These are phyloP conservation scores for Drosophila busckii DNA, from an alignment of 1,140 invertebrate genomes.

Conservation along the genomic window DNA sequence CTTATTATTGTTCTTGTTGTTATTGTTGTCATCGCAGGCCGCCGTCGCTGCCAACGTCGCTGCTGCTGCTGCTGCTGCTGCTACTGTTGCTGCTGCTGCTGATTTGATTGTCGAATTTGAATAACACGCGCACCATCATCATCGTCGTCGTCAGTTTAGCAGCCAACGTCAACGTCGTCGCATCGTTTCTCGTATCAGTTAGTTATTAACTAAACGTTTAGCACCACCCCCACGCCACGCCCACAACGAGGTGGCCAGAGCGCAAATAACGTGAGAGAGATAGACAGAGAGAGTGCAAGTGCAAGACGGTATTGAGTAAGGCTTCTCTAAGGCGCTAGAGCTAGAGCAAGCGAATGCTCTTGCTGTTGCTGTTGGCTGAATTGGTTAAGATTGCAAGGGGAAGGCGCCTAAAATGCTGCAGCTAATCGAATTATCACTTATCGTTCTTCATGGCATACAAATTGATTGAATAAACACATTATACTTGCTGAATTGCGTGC, in stretches of 20 bases:
- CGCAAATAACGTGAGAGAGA: conserved; percentile 13
- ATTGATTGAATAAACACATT: no score
- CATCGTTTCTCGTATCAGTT: conserved; percentile 56
- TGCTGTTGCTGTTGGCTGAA: no score
- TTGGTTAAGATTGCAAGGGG: no score
- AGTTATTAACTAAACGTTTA: conserved; percentile 68
- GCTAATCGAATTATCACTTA: no score
- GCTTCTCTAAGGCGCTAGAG: no score
- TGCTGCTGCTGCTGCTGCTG: conserved; percentile 15
- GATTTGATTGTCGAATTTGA: conserved; percentile 75
- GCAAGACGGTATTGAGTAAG: no score
- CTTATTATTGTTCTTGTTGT: conserved; percentile 42
- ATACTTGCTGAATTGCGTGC: conserved; percentile 38
- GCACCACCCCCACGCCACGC: conserved; percentile 1
- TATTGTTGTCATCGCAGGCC: conserved; percentile 68
- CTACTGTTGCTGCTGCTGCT: conserved; percentile 17
- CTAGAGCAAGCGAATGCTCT: no score
- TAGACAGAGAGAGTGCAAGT: neutral
- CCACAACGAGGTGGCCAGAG: neutral
- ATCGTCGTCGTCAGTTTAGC: conserved; percentile 30
- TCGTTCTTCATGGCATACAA: no score
- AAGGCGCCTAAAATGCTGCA: no score
- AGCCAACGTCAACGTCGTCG: conserved; percentile 33
- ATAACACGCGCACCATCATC: conserved; percentile 46
- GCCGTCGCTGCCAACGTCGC: conserved; percentile 21